Evolutionary conservation across 2,888 invertebrate genomes (phyloP), one percentile per base, ranked within the genome.

Genomic region (Myopa tessellatipennis): DNA sequence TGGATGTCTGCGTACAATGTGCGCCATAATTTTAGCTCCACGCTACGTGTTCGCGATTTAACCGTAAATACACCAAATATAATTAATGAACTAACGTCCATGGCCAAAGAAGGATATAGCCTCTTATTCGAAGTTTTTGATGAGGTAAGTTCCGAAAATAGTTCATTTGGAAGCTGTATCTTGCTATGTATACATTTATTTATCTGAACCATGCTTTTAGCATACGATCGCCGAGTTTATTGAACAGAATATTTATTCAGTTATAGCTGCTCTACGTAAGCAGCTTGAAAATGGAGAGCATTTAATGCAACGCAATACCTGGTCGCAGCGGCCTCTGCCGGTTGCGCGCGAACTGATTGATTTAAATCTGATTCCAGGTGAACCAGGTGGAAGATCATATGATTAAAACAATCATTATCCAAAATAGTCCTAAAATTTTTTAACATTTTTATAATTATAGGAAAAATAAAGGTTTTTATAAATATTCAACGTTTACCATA

Each of bases 1-100:
- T 94, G 94, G 94, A 90, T 95, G 90, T 93, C 94, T 36, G 91
- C 92, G 50, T 94, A 93, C 86, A 93, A 94, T 85, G 90, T 93
- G 6, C 89, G 91, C n/a, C 92, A 92, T 82, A 93, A 93, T 84
- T 94, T 93, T 85, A 92, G 93, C 80, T 92, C 93, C 74, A 93
- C 93, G 0, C 85, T 92, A 76, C 90, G 94, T 69, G 90, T 94
- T 1, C 92, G 92, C 67, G 93, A 93, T 81, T 85, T 93, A 74
- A 91, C 91, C 74, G 86, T 87, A 38, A 92, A 91, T 82, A 90
- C 91, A 81, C 89, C 92, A 70, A 87, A 91, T 81, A 87, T 93
- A 80, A 91, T 92, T 83, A 90, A 93, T 85, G 90, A 93, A 84
- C 83, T 92, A 78, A 86, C 91, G 45, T 87, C 89, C 0, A 87